A percentile compares a stretch with the other conserved stretches of the same genome.
Conservation (phyloP, 2,888 invertebrate species). For the Noctua fimbriata region DNA sequence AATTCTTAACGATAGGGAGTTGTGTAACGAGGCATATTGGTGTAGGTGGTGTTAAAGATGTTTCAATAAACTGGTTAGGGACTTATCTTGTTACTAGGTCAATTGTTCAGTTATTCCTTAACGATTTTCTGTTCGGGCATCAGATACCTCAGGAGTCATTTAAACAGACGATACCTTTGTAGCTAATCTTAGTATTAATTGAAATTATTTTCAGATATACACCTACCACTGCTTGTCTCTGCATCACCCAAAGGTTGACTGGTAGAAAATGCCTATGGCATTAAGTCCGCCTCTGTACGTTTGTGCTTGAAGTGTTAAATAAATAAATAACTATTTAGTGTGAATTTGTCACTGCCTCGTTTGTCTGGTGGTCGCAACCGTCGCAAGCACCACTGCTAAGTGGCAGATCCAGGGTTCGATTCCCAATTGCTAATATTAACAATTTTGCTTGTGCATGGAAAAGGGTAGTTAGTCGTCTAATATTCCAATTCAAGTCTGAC, state of each 20-base stretch:
- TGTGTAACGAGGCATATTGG: neutral
- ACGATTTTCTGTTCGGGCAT: neutral
- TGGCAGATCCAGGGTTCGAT: neutral
- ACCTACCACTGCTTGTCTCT: no score
- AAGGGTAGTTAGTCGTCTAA: neutral
- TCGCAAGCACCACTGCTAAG: neutral
- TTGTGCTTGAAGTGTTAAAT: no score
- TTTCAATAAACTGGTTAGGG: neutral
- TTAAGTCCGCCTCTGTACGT: no score
- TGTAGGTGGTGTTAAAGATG: constrained; percentile 16
- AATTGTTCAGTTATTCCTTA: neutral
- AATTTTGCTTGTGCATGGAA: neutral
- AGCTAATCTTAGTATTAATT: no score
- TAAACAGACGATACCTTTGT: no score
- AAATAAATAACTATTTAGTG: neutral
- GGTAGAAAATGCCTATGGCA: no score
- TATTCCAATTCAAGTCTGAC: neutral
- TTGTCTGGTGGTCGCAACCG: neutral
- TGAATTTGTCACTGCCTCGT: neutral
- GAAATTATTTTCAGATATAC: no score
- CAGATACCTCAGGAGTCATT: neutral
- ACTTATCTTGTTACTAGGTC: neutral
- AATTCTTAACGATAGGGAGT: constrained; percentile 22
- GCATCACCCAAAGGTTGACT: no score
- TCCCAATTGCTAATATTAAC: neutral